phyloP scores from a whole-genome alignment of 2,888 invertebrate genomes.

The Drosophila nr. perissopoda region DNA sequence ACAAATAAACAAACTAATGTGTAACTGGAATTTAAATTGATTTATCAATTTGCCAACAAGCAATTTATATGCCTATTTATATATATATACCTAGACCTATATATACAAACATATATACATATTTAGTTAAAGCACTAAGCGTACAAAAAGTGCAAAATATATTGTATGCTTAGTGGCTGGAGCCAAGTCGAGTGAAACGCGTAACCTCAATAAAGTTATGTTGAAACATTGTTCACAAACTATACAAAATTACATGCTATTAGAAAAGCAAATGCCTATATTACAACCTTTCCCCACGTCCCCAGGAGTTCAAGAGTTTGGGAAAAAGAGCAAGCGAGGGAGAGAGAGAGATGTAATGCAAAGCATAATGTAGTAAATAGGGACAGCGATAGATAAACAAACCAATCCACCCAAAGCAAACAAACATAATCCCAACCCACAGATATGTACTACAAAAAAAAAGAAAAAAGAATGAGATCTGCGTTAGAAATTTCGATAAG shows the following conservation, averaged over 20 bases:
- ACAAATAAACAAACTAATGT: conserved; percentile 1
- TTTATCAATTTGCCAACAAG: conserved; percentile 25
- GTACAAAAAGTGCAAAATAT: neutral
- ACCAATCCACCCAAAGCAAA: conserved; percentile 36
- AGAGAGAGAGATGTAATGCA: neutral
- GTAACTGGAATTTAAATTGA: conserved; percentile 32
- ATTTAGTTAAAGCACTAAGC: neutral
- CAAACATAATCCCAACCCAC: conserved; percentile 24
- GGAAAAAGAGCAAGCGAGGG: neutral
- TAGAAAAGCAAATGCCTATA: neutral
- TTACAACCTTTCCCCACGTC: neutral
- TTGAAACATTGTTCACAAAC: conserved; percentile 1
- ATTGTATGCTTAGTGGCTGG: neutral
- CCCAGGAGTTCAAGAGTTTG: neutral
- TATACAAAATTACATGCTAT: neutral
- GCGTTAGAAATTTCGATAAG: conserved; percentile 1
- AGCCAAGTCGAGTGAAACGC: conserved; percentile 41
- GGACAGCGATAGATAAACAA: conserved; percentile 15
- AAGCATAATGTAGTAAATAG: neutral
- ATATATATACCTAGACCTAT: neutral
- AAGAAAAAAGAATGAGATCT: neutral
- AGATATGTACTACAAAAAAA: neutral
- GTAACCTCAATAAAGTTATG: conserved; percentile 7
- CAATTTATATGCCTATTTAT: conserved; percentile 25
- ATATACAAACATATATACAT: conserved; percentile 15